A percentile compares a stretch with the other conserved stretches of the same genome.
These are phyloP conservation scores for Eupsittula cactorum DNA, from an alignment of 2,113 vertebrate species.

Conservation along the genomic window DNA sequence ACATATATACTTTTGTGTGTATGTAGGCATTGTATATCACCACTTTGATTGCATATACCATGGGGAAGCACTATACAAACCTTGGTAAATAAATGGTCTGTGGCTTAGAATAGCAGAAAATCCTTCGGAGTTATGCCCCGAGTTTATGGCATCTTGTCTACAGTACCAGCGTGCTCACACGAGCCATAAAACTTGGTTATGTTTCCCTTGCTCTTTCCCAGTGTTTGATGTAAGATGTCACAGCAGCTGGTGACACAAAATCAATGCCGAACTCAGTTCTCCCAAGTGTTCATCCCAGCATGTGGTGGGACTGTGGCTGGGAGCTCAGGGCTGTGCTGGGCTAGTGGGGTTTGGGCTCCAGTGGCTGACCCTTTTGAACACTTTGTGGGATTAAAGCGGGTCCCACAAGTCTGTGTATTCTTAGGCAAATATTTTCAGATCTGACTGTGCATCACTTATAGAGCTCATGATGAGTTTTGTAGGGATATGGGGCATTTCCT, in stretches of 20 bases:
- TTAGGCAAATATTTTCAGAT: not conserved
- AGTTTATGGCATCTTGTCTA: not conserved
- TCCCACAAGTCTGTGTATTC: not conserved
- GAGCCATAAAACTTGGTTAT: not conserved
- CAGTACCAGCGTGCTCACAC: not conserved
- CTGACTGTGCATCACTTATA: accelerated
- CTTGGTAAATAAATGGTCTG: not conserved
- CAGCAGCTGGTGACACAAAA: not conserved
- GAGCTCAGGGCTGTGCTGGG: not conserved
- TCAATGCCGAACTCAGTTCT: not conserved
- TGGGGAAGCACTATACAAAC: not conserved
- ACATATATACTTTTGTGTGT: not conserved
- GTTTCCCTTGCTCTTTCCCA: not conserved
- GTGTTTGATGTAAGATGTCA: not conserved
- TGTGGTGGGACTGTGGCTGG: too few species aligned
- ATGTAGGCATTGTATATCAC: not conserved
- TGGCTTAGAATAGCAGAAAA: not conserved
- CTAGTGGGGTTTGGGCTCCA: accelerated
- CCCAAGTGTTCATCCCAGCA: not conserved
- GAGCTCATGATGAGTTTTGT: not conserved
- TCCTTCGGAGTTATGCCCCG: not conserved
- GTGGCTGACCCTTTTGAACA: accelerated
- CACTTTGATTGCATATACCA: accelerated
- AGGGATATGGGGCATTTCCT: not conserved
- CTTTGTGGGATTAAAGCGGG: not conserved